These are phyloP conservation scores for Noctua comes DNA, from an alignment of 2,888 invertebrate genomes.

Conservation along the genomic window DNA sequence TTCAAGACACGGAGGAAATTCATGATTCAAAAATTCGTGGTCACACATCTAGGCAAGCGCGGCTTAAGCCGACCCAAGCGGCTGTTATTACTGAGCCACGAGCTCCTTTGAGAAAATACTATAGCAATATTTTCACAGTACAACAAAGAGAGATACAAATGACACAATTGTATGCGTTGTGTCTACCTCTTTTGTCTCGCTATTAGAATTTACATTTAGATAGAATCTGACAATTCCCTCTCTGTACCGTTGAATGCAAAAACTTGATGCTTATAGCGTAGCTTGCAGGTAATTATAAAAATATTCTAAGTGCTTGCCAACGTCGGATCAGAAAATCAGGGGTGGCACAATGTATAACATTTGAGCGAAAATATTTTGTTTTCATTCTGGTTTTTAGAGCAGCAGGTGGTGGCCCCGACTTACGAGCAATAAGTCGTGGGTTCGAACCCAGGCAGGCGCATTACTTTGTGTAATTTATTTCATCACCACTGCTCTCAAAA, in stretches of 20 bases:
- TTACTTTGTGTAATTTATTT: too few species aligned
- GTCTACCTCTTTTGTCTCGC: background rate
- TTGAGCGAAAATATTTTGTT: background rate
- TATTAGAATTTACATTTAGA: conserved; percentile 42
- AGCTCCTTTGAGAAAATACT: background rate
- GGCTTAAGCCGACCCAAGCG: background rate
- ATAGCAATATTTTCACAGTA: background rate
- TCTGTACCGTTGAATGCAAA: conserved; percentile 19
- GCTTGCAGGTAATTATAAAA: conserved; percentile 39
- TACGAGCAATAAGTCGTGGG: too few species aligned
- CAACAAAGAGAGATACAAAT: background rate
- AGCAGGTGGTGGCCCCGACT: too few species aligned
- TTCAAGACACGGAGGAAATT: background rate
- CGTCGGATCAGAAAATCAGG: background rate
- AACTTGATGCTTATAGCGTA: background rate
- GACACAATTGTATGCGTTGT: conserved; percentile 13
- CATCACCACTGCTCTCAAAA: too few species aligned
- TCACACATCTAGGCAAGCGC: background rate
- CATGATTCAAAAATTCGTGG: background rate
- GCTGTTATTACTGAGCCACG: background rate
- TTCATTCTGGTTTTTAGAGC: too few species aligned
- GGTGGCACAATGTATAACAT: background rate
- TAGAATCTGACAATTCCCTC: conserved; percentile 26
- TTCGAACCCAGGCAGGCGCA: too few species aligned
- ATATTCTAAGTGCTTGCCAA: conserved; percentile 19